Conservation (phyloP, 1,140 invertebrate species). For the Pachyrhynchus sulphureomaculatus region DNA sequence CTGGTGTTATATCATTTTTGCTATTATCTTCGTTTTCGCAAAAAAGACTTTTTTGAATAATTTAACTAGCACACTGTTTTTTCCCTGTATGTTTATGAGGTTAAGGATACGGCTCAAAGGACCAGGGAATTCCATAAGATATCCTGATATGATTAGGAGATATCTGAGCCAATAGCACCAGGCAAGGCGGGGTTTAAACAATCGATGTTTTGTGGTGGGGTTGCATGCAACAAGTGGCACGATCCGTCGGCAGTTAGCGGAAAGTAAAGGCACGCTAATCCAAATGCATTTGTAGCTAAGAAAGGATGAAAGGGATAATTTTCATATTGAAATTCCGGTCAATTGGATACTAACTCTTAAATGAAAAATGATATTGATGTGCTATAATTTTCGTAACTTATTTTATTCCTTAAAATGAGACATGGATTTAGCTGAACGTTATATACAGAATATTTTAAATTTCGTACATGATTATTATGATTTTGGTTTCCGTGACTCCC, state of each 20-base stretch:
- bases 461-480: too few relatives aligned
- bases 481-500: too few relatives aligned
- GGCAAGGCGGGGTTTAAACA: constrained; percentile 47
- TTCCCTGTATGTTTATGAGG: not conserved
- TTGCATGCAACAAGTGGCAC: constrained; percentile 20
- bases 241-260: not conserved
- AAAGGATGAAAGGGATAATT: not conserved
- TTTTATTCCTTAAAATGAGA: too few relatives aligned
- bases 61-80: too few relatives aligned
- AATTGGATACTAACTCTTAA: not conserved
- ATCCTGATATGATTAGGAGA: constrained; percentile 36
- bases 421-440: too few relatives aligned
- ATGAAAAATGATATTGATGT: too few relatives aligned
- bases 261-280: not conserved
- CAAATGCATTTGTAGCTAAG: not conserved
- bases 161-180: constrained; percentile 39
- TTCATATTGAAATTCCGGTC: not conserved
- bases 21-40: too few relatives aligned
- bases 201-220: constrained; percentile 41
- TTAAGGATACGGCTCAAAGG: constrained; percentile 6
- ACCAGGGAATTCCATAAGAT: constrained; percentile 14
- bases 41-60: too few relatives aligned
- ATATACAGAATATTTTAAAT: too few relatives aligned
- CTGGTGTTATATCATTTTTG: too few relatives aligned
- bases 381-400: too few relatives aligned